phyloP scores from a whole-genome alignment of 2,797 vertebrate species.

The Rhinogobio ventralis region DNA sequence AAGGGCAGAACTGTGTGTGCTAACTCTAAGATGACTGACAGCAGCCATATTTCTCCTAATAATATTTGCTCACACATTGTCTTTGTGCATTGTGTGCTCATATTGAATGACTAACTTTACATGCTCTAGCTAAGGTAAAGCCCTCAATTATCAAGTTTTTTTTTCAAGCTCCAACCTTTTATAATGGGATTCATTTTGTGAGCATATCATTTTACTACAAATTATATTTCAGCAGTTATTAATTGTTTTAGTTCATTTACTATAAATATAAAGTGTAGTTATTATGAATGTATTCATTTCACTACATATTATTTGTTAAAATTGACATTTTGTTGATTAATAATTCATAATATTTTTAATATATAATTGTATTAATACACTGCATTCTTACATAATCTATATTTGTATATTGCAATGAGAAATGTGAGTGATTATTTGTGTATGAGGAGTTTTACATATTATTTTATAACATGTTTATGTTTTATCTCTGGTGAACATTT shows the following conservation, averaged over 20 bases:
- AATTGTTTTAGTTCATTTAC: background rate
- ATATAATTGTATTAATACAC: background rate
- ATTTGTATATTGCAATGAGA: background rate
- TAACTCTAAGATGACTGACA: constrained; percentile 6
- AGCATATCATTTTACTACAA: background rate
- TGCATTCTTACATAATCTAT: background rate
- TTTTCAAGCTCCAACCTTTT: background rate
- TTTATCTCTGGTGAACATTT: background rate
- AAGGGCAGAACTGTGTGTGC: background rate
- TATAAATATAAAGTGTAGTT: background rate
- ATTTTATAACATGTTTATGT: background rate
- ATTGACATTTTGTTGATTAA: background rate
- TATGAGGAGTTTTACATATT: background rate
- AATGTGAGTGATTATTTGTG: background rate
- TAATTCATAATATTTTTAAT: background rate
- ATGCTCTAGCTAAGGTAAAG: background rate
- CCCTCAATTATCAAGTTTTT: background rate
- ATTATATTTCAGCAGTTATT: background rate
- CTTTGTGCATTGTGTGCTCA: background rate
- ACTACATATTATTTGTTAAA: background rate
- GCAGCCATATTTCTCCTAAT: background rate
- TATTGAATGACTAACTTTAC: background rate
- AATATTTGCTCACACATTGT: constrained; percentile 11
- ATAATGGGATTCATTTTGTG: background rate
- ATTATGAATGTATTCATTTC: too few relatives aligned